phyloP scores from a whole-genome alignment of 2,797 vertebrate genomes.

The Distichodus sexfasciatus region DNA sequence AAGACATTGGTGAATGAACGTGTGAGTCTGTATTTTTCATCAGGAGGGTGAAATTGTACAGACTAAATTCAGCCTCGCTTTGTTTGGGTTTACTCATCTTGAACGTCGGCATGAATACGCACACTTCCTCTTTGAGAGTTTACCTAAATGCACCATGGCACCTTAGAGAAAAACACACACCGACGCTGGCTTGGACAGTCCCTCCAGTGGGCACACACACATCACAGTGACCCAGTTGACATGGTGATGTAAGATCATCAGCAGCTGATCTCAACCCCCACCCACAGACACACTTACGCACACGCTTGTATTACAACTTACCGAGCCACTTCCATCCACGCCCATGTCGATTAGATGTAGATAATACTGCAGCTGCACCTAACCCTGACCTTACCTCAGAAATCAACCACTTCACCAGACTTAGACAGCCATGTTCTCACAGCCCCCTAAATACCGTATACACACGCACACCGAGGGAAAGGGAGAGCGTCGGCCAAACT shows the following conservation, averaged over 20 bases:
- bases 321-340: no score
- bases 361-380: no score
- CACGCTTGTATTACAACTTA: no score
- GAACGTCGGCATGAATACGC: conserved; percentile 7
- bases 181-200: not conserved
- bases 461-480: conserved; percentile 22
- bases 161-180: conserved; percentile 13
- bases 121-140: not conserved
- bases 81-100: conserved; percentile 36
- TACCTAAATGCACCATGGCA: not conserved
- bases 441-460: no score
- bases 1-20: no score
- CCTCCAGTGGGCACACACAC: conserved; percentile 17
- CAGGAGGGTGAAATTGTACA: no score
- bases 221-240: conserved; percentile 22
- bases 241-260: conserved; percentile 6
- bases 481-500: conserved; percentile 28
- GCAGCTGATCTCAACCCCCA: conserved; percentile 31
- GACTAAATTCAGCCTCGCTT: not conserved
- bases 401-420: no score
- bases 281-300: not conserved
- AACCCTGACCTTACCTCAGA: no score
- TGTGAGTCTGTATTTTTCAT: no score
- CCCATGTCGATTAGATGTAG: no score
- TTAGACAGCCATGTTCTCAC: no score